A percentile compares a stretch with the other conserved stretches of the same genome.
These are phyloP conservation scores for Amia ocellicauda DNA, from an alignment of 2,113 vertebrate genomes.

Conservation along the genomic window DNA sequence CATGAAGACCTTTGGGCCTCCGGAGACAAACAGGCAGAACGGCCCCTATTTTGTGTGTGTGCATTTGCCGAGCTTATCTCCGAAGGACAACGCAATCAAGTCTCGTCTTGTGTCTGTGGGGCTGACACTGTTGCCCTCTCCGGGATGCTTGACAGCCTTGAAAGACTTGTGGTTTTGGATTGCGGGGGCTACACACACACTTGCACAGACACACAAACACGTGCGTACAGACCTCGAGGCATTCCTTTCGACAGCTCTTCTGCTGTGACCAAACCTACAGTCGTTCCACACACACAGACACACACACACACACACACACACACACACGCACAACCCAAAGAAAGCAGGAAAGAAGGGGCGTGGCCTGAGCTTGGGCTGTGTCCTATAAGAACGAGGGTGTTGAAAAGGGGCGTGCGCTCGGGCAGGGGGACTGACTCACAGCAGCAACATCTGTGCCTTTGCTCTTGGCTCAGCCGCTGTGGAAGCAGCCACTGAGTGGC, in stretches of 20 bases:
- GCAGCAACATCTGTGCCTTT: slow-evolving; percentile 67
- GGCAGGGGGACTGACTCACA: slow-evolving; percentile 29
- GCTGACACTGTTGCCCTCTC: not conserved
- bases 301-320: not conserved
- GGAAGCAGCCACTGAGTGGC: slow-evolving; percentile 6
- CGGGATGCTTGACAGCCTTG: not conserved
- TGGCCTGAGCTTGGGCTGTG: slow-evolving; percentile 38
- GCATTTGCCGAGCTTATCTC: slow-evolving; percentile 1
- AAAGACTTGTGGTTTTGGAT: not conserved
- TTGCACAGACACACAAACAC: not conserved
- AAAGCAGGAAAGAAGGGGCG: slow-evolving; percentile 40
- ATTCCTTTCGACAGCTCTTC: slow-evolving; percentile 25
- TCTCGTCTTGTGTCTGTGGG: slow-evolving; percentile 12
- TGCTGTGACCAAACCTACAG: slow-evolving; percentile 31
- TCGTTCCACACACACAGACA: slow-evolving; percentile 17
- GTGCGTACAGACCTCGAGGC: not conserved
- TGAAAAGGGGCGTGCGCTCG: slow-evolving; percentile 65
- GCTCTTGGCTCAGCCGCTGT: slow-evolving; percentile 39
- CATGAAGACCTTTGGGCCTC: not conserved
- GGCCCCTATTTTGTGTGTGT: slow-evolving; percentile 11
- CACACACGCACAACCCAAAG: not conserved
- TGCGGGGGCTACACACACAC: not conserved
- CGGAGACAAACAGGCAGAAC: not conserved
- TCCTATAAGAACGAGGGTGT: slow-evolving; percentile 64
- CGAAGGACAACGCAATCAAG: slow-evolving; percentile 2